phyloP scores from a whole-genome alignment of 2,113 vertebrate genomes.

The Nestor notabilis region DNA sequence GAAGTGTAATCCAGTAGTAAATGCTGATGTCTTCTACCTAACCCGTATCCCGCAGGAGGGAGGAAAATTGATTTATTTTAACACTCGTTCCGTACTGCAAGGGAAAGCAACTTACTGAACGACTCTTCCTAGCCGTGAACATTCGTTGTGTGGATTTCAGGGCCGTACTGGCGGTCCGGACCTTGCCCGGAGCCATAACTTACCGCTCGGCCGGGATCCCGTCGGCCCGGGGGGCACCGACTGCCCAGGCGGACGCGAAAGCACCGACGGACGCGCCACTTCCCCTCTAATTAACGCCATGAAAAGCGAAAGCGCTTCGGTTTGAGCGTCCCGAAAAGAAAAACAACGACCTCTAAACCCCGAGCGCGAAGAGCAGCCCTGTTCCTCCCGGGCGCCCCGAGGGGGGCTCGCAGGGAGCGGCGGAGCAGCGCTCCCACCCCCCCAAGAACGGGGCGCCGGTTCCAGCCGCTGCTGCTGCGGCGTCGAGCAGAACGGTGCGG shows the following conservation, averaged over 20 bases:
- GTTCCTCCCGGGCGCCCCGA: not conserved
- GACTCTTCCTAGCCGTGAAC: not conserved
- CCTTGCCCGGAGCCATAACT: not conserved
- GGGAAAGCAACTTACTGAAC: not conserved
- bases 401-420: not conserved
- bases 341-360: not conserved
- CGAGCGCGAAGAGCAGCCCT: not conserved
- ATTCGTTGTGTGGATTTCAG: not conserved
- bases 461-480: not conserved
- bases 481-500: not conserved
- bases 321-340: not conserved
- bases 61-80: constrained; percentile 4
- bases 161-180: not conserved
- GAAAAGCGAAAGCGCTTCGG: not conserved
- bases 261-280: not conserved
- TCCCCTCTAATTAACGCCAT: not conserved
- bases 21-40: not conserved
- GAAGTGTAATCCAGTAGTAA: not conserved
- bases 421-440: not conserved
- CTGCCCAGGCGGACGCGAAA: not conserved
- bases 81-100: not conserved
- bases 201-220: not conserved
- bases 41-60: not conserved
- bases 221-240: not conserved
- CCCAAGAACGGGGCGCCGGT: not conserved